phyloP scores from a whole-genome alignment of 2,113 vertebrate species.

The Myiopsitta monachus region DNA sequence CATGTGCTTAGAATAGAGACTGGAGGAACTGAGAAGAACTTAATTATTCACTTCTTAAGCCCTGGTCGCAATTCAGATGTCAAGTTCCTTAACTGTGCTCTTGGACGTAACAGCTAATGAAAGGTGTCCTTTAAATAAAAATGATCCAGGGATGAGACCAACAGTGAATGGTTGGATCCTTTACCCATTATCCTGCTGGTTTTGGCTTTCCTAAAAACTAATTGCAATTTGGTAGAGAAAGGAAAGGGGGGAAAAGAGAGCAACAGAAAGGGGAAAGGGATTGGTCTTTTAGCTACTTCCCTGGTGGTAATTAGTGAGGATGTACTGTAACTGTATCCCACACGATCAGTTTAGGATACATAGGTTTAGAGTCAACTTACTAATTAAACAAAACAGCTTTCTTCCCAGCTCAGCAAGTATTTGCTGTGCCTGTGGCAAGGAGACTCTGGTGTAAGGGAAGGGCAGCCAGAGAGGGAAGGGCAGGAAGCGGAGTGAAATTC shows the following conservation, averaged over 20 bases:
- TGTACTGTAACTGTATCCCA: not conserved
- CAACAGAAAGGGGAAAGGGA: not conserved
- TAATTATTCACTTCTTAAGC: not conserved
- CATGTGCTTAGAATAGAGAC: not conserved
- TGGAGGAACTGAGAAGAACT: not conserved
- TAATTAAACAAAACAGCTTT: not conserved
- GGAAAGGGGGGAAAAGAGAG: not conserved
- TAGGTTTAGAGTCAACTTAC: not conserved
- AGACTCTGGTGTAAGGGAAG: not conserved
- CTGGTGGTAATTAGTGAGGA: not conserved
- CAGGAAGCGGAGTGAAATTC: not conserved
- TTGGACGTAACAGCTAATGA: not conserved
- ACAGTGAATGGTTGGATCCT: not conserved
- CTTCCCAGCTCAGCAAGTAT: not conserved
- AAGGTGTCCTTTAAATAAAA: not conserved
- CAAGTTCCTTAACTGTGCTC: not conserved
- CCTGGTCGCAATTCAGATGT: not conserved
- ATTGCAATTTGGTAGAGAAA: not conserved
- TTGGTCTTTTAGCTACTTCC: not conserved
- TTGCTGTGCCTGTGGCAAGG: not conserved
- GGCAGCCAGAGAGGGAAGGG: not conserved
- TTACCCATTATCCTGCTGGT: not conserved
- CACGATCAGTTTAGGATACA: not conserved
- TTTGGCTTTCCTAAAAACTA: not conserved
- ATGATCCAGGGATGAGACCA: not conserved